phyloP scores from a whole-genome alignment of 2,888 invertebrate genomes.

The Pantelozetes paolii region DNA sequence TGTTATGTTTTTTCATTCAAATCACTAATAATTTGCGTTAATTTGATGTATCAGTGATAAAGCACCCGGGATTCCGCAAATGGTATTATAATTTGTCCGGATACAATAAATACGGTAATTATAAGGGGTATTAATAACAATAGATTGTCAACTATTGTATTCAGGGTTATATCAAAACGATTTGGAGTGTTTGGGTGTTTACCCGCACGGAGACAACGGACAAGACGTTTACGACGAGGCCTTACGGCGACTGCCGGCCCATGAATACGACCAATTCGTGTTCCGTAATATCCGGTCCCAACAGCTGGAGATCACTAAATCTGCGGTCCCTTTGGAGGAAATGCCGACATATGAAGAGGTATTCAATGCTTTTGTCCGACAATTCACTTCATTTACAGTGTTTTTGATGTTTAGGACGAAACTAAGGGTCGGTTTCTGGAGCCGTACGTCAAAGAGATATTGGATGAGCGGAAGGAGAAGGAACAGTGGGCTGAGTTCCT shows the following conservation, averaged over 20 bases:
- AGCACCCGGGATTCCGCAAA: conserved; percentile 21
- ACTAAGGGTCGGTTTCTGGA: conserved; percentile 43
- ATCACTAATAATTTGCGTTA: conserved; percentile 11
- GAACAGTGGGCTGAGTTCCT: conserved; percentile 42
- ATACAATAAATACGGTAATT: conserved; percentile 40
- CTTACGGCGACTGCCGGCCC: conserved; percentile 42
- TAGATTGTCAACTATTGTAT: neutral
- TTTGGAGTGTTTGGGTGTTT: conserved; percentile 2
- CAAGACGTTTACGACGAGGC: conserved; percentile 40
- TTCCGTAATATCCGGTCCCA: conserved; percentile 40
- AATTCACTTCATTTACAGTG: neutral
- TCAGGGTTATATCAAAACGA: conserved; percentile 44
- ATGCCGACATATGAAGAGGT: conserved; percentile 43
- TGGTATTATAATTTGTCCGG: conserved; percentile 31
- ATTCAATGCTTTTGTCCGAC: neutral
- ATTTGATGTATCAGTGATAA: conserved; percentile 24
- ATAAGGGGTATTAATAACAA: neutral
- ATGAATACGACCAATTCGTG: conserved; percentile 37
- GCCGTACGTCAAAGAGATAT: conserved; percentile 43
- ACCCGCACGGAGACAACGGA: too few species aligned
- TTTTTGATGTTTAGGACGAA: conserved; percentile 25
- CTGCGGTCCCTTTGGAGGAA: conserved; percentile 38
- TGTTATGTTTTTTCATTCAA: too few species aligned
- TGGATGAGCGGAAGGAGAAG: conserved; percentile 40
- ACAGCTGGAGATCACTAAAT: conserved; percentile 43